A percentile compares a stretch with the other conserved stretches of the same genome.
Evolutionary conservation across 2,113 vertebrate species (phyloP).

Genomic region (Spea bombifrons): DNA sequence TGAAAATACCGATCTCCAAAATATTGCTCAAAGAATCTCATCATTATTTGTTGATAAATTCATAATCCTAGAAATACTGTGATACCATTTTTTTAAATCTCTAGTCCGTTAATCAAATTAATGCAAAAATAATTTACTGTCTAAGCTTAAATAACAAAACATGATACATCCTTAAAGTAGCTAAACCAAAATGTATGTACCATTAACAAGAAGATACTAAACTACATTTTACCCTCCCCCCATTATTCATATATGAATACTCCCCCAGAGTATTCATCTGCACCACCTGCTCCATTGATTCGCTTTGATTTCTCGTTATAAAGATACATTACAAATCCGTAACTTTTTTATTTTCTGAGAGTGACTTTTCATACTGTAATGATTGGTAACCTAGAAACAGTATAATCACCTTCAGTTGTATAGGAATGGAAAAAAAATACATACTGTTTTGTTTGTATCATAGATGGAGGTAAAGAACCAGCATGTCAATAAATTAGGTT

Average conservation of each 20-base stretch:
- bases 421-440: conserved; percentile 63
- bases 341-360: conserved; percentile 60
- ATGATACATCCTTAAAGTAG: too few relatives aligned
- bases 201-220: background rate
- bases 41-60: too few relatives aligned
- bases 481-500: conserved; percentile 59
- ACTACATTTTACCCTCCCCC: background rate
- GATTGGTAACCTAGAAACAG: conserved; percentile 70
- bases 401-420: conserved; percentile 63
- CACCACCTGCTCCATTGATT: conserved; percentile 19
- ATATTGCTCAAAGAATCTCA: too few relatives aligned
- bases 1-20: too few relatives aligned
- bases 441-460: conserved; percentile 62
- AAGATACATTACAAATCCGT: conserved; percentile 56
- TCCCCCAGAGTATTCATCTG: background rate
- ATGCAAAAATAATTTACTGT: too few relatives aligned
- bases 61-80: too few relatives aligned
- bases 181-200: background rate
- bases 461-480: conserved; percentile 62
- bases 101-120: too few relatives aligned
- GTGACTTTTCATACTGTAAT: conserved; percentile 62
- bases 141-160: too few relatives aligned
- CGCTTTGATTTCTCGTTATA: conserved; percentile 37
- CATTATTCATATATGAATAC: too few relatives aligned
- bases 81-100: too few relatives aligned